A percentile compares a stretch with the other conserved stretches of the same genome.
phyloP scores from a whole-genome alignment of 2,888 invertebrate species.

The Eupsilia transversa region DNA sequence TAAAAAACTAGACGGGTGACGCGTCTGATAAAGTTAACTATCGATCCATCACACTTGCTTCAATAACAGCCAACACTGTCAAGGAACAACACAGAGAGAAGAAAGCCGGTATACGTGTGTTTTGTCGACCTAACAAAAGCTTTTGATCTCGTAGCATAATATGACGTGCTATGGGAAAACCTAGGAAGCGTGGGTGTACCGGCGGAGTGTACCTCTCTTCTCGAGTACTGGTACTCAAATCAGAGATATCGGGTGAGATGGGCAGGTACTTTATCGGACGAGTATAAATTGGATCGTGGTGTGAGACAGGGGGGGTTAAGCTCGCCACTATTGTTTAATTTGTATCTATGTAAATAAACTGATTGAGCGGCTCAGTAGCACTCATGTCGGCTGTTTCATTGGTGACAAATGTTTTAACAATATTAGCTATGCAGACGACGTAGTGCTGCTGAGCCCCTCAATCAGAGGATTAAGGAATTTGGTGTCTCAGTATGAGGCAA shows the following conservation, averaged over 20 bases:
- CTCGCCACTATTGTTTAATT: not conserved
- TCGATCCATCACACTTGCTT: too few relatives aligned
- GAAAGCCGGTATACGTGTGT: not conserved
- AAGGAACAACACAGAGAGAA: not conserved
- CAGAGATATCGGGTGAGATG: not conserved
- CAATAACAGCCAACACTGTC: not conserved
- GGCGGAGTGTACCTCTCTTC: not conserved
- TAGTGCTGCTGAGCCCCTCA: not conserved
- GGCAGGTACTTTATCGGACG: not conserved
- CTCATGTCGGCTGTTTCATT: not conserved
- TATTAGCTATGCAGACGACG: not conserved
- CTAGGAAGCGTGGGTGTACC: not conserved
- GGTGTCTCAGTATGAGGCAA: not conserved
- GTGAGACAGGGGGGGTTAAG: not conserved
- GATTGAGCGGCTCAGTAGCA: not conserved
- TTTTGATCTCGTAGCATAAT: not conserved
- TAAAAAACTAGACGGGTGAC: too few relatives aligned
- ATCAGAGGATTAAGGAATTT: not conserved
- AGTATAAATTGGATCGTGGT: not conserved
- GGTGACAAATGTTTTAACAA: not conserved
- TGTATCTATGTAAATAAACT: not conserved
- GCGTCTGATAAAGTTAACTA: too few relatives aligned
- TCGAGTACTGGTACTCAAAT: not conserved
- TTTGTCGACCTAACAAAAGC: not conserved
- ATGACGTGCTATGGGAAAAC: not conserved